Conservation (phyloP, 2,113 vertebrate genomes). For the Colaptes auratus region DNA sequence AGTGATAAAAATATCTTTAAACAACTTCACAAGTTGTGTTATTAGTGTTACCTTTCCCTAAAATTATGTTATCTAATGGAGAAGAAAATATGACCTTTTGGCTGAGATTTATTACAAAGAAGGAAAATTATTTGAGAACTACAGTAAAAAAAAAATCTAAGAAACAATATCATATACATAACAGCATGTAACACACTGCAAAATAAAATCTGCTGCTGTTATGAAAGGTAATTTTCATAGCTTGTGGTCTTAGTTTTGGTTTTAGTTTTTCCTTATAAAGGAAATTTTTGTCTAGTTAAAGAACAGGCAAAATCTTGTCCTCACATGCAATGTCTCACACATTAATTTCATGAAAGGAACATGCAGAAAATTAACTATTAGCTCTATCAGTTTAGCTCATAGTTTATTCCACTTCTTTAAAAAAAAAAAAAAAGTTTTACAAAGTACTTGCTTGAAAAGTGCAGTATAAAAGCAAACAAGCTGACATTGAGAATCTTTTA, state of each 20-base stretch:
- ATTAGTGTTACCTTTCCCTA: neutral
- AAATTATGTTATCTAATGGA: neutral
- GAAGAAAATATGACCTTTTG: neutral
- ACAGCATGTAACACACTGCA: neutral
- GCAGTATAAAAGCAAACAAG: conserved; percentile 50
- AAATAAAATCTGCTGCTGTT: neutral
- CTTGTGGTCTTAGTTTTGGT: rapidly evolving
- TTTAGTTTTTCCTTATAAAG: neutral
- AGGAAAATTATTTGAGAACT: neutral
- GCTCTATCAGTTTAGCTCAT: neutral
- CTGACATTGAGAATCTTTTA: neutral
- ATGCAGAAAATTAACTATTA: neutral
- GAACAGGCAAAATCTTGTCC: rapidly evolving
- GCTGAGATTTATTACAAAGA: neutral
- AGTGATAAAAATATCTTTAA: neutral
- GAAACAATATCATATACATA: neutral
- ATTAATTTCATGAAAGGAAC: neutral
- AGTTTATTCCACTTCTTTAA: neutral
- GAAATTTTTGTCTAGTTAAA: rapidly evolving
- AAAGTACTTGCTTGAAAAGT: neutral
- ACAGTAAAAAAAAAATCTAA: neutral
- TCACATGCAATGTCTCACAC: neutral
- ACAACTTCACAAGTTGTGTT: neutral
- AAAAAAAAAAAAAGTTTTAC: neutral
- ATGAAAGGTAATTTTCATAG: neutral